Conservation (phyloP, 92 coral and sea anemone genomes). For the Zoanthus sociatus region DNA sequence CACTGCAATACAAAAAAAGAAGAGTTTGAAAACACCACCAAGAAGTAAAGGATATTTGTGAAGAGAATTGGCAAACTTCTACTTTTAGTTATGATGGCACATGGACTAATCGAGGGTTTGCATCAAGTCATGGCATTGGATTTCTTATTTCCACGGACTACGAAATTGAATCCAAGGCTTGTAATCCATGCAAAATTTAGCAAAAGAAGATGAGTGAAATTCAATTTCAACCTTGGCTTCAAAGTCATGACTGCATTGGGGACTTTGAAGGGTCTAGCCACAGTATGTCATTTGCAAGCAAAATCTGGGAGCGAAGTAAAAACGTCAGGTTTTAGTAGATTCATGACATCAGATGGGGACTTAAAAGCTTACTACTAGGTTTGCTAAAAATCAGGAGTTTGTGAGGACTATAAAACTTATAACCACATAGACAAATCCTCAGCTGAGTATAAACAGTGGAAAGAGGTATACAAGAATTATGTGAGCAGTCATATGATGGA, state of each 20-base stretch:
- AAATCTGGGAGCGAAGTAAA: conserved; percentile 32
- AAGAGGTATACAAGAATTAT: conserved; percentile 12
- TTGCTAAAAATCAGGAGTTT: conserved; percentile 39
- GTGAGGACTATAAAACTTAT: conserved; percentile 21
- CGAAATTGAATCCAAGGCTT: conserved; percentile 28
- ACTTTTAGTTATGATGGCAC: conserved; percentile 32
- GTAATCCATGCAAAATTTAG: conserved; percentile 23
- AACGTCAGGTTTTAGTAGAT: conserved; percentile 38
- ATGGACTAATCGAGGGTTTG: conserved; percentile 30
- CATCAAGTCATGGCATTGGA: neutral
- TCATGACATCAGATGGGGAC: conserved; percentile 58
- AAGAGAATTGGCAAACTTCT: neutral
- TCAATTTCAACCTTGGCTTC: conserved; percentile 35
- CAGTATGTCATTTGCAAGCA: conserved; percentile 47
- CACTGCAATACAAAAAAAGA: conserved; percentile 2
- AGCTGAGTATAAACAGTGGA: conserved; percentile 31
- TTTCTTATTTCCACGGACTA: conserved; percentile 29
- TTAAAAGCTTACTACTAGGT: conserved; percentile 46
- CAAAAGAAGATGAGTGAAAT: conserved; percentile 14
- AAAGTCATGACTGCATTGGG: conserved; percentile 36
- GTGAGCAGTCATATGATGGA: neutral
- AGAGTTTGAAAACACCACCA: neutral
- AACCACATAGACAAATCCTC: conserved; percentile 51
- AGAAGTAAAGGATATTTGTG: conserved; percentile 5
- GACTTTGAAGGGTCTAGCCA: conserved; percentile 47